Evolutionary conservation across 1,140 invertebrate genomes (phyloP).

Genomic region (Eriosoma lanigerum): DNA sequence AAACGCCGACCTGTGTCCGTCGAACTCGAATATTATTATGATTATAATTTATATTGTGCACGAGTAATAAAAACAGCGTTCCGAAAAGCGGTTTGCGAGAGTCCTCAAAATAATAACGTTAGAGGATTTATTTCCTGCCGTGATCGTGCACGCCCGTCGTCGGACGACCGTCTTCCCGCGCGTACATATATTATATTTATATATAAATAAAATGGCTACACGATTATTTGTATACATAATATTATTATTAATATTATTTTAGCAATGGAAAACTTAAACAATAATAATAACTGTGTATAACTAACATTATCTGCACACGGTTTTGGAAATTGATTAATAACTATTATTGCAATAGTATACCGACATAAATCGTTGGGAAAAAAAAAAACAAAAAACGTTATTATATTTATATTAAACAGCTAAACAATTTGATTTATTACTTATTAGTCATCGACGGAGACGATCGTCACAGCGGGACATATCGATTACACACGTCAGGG

Average conservation of each 20-base stretch:
- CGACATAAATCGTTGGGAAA: too few species aligned
- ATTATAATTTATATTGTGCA: too few species aligned
- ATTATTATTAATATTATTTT: slow-evolving; percentile 6
- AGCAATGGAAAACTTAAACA: not conserved
- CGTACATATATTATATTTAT: not conserved
- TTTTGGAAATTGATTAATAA: slow-evolving; percentile 41
- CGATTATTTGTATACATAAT: not conserved
- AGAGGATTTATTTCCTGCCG: slow-evolving; percentile 34
- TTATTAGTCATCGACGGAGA: not conserved
- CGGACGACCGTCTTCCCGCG: not conserved
- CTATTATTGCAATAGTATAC: too few species aligned
- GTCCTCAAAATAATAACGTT: not conserved
- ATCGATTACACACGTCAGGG: slow-evolving; percentile 32
- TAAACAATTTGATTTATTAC: slow-evolving; percentile 46
- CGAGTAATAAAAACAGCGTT: not conserved
- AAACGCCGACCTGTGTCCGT: not conserved
- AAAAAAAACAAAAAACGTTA: too few species aligned
- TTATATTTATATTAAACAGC: slow-evolving; percentile 1
- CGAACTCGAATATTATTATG: too few species aligned
- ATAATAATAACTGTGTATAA: not conserved
- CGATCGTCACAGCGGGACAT: slow-evolving; percentile 37
- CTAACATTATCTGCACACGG: not conserved
- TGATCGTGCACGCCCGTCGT: slow-evolving; percentile 19
- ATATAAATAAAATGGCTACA: too few species aligned
- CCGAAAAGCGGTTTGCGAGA: slow-evolving; percentile 22